Percentiles rank a stretch among this genome's conserved stretches.
phyloP scores from a whole-genome alignment of 2,888 invertebrate genomes.

The Seladonia tumulorum region DNA sequence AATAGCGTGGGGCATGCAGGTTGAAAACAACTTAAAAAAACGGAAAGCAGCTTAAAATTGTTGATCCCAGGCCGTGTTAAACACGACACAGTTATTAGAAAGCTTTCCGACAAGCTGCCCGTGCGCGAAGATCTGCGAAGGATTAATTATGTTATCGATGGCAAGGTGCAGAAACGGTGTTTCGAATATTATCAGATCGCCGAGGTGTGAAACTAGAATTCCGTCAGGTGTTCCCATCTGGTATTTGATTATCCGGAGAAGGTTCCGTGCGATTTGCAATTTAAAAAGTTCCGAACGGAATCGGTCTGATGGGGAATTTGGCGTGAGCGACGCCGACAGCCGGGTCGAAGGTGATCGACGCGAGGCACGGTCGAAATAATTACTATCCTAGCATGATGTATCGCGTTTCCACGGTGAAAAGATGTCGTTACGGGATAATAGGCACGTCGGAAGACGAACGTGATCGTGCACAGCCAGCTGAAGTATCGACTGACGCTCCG shows the following conservation, averaged over 20 bases:
- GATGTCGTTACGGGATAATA: slow-evolving; percentile 28
- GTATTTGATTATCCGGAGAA: background rate
- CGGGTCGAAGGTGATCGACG: background rate
- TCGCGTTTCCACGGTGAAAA: slow-evolving; percentile 20
- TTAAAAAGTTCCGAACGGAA: background rate
- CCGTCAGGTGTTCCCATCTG: background rate
- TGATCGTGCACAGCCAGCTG: slow-evolving; percentile 41
- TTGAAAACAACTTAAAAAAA: no score
- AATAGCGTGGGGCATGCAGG: no score
- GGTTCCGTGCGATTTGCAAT: background rate
- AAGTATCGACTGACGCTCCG: slow-evolving; percentile 54
- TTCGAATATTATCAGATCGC: background rate
- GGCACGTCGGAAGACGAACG: slow-evolving; percentile 27
- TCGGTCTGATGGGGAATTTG: background rate
- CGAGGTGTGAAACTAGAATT: background rate
- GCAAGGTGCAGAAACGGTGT: background rate
- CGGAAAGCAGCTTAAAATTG: no score
- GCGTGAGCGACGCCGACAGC: background rate
- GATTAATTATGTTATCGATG: background rate
- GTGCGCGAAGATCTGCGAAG: no score
- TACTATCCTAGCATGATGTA: slow-evolving; percentile 3
- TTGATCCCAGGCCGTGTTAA: no score
- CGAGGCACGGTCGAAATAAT: slow-evolving; percentile 26
- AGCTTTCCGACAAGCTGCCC: no score
- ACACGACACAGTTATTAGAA: no score